phyloP scores from a whole-genome alignment of 1,140 invertebrate species.

The Fopius arisanus region DNA sequence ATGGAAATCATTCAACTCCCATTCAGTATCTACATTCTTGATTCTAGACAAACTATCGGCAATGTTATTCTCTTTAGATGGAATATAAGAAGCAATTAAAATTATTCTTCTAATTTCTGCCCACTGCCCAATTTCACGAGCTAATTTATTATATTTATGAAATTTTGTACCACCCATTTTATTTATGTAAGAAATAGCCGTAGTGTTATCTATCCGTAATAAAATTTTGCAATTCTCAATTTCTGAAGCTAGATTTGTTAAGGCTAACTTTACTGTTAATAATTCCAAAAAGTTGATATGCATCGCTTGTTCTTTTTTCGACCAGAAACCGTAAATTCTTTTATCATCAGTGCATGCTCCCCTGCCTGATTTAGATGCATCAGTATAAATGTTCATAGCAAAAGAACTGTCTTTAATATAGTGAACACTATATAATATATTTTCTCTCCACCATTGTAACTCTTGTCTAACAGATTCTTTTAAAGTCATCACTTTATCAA shows the following conservation, averaged over 20 bases:
- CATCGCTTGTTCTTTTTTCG: not conserved
- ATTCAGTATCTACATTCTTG: not conserved
- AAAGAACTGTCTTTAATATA: not conserved
- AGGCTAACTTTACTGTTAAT: not conserved
- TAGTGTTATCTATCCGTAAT: conserved; percentile 26
- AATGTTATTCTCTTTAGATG: conserved; percentile 16
- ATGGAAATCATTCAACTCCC: not conserved
- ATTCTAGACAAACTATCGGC: not conserved
- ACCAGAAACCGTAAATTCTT: conserved; percentile 23
- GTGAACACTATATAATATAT: not conserved
- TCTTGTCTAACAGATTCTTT: not conserved
- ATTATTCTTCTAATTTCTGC: not conserved
- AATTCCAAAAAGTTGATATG: conserved; percentile 30
- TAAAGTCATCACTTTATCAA: too few species aligned
- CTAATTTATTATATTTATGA: not conserved
- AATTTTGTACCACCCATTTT: conserved; percentile 10
- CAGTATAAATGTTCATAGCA: conserved; percentile 3
- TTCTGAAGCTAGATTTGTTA: conserved; percentile 11
- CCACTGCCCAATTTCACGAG: conserved; percentile 19
- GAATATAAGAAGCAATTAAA: conserved; percentile 14
- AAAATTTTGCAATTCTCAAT: conserved; percentile 14
- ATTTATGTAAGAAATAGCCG: conserved; percentile 24
- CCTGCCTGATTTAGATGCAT: conserved; percentile 30
- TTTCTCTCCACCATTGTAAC: conserved; percentile 25
- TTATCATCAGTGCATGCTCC: not conserved